These are phyloP conservation scores for Hipparchia sbordonii DNA, from an alignment of 2,888 invertebrate species.

Conservation along the genomic window DNA sequence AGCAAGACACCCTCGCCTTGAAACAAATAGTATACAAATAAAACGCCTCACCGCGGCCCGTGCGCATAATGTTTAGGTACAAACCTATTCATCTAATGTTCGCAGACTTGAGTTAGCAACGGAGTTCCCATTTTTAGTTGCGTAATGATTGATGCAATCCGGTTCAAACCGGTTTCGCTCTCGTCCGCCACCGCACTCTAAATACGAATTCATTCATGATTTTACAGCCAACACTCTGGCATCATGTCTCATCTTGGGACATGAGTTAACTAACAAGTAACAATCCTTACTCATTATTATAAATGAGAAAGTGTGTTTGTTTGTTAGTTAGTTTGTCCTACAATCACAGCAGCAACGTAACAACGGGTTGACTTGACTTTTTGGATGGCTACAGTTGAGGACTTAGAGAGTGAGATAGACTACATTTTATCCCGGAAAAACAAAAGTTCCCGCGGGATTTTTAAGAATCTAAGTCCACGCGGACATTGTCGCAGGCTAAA, in stretches of 20 bases:
- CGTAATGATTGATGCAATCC: constrained; percentile 36
- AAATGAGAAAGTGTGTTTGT: too few species aligned
- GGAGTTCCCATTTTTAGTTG: constrained; percentile 38
- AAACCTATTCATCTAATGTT: constrained; percentile 19
- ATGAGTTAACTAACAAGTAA: too few species aligned
- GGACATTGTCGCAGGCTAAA: too few species aligned
- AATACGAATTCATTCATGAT: constrained; percentile 37
- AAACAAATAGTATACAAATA: background rate
- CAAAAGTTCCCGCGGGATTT: too few species aligned
- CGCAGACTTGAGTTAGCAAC: constrained; percentile 24
- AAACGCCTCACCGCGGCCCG: background rate
- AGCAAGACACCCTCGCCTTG: background rate
- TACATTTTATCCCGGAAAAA: too few species aligned
- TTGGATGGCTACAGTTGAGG: too few species aligned
- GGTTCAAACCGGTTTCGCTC: constrained; percentile 40
- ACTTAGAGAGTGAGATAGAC: too few species aligned
- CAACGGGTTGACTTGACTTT: too few species aligned
- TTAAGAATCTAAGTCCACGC: too few species aligned
- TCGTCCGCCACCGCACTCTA: constrained; percentile 30
- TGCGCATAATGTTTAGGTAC: constrained; percentile 7
- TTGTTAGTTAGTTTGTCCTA: too few species aligned
- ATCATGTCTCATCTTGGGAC: background rate
- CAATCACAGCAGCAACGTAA: too few species aligned
- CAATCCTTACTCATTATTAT: too few species aligned
- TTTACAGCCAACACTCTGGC: constrained; percentile 6